Evolutionary conservation across 2,113 vertebrate species (phyloP).

Genomic region (Cyprinodon brontotheroides): DNA sequence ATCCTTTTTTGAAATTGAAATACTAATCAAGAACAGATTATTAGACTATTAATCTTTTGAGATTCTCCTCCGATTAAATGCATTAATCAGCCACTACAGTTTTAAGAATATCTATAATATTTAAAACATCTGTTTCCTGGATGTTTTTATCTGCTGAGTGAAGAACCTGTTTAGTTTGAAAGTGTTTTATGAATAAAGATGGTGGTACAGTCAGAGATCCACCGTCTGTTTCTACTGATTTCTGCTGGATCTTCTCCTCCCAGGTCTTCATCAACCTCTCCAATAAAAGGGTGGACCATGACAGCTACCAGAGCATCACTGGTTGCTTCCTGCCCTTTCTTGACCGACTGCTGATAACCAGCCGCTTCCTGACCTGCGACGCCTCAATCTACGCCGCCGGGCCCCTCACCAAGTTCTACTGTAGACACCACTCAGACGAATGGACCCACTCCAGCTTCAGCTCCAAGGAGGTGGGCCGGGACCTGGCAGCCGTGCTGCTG

Average conservation of each 20-base stretch:
- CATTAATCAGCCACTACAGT: too few species aligned
- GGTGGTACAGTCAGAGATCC: too few species aligned
- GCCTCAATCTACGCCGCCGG: slow-evolving; percentile 84
- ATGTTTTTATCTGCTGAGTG: too few species aligned
- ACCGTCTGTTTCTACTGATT: too few species aligned
- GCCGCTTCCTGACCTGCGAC: slow-evolving; percentile 85
- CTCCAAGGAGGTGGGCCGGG: slow-evolving; percentile 88
- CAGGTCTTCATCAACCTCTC: slow-evolving; percentile 90
- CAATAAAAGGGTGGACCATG: slow-evolving; percentile 81
- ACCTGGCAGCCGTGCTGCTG: slow-evolving; percentile 85
- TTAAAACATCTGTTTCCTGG: too few species aligned
- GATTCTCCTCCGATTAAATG: too few species aligned
- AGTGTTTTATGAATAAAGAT: too few species aligned
- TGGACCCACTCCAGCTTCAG: slow-evolving; percentile 86
- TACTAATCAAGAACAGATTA: too few species aligned
- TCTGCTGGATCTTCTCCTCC: background rate
- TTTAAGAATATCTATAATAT: too few species aligned
- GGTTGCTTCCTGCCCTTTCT: slow-evolving; percentile 88
- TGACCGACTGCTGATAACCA: slow-evolving; percentile 85
- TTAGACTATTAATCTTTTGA: too few species aligned
- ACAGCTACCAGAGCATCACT: slow-evolving; percentile 84
- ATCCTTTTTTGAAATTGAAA: too few species aligned
- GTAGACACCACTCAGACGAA: slow-evolving; percentile 80
- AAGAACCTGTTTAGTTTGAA: too few species aligned
- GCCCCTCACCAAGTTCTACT: slow-evolving; percentile 90